Evolutionary conservation across 2,113 vertebrate species (phyloP), one percentile per base, ranked within the genome.

Genomic region (Leptocoma aspasia): DNA sequence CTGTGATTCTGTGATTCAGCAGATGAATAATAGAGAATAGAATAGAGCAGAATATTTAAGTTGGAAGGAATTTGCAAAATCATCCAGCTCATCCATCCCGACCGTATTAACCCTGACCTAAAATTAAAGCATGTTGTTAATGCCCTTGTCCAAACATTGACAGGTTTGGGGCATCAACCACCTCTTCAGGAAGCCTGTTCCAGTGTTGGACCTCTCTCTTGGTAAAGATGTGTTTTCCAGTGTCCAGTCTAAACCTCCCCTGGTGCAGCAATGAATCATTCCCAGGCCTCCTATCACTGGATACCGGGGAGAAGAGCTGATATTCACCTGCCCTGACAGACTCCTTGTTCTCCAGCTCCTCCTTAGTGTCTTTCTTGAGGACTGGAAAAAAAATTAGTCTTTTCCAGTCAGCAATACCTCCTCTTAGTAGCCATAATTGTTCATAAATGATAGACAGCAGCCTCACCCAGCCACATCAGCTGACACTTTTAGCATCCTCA

Each of bases 301-400:
- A 21, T 47, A 8, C 3, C 8, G 31, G 17, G 23, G 31, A 44
- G 37, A 61, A 35, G 33, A 31, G 21, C 23, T 90, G 26, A 7
- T 42, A 27, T 16, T 7, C 70, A 22, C 17, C 26, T 47, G 24
- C 15, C 9, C 42, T 53, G 54, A 47, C 41, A 33, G 17, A 3
- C 17, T 79, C 2, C 0, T 2, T 15, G 28, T 6, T 44, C 24
- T 53, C 69, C 1, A 5, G 31, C 24, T 90, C 2, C 13, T 81
- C 24, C 42, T 72, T 28, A 0, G 0, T 26, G 10, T 6, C 20
- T 39, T 65, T 52, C 37, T 8, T 45, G 24, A 60, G 12, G 7
- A 41, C 2, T 18, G 19, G 24, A 6, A 52, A 89, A 71, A 75
- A 49, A 5, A 22, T 31, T 12, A 37, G 2, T 9, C 13, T 28